Conservation (phyloP, 2,113 vertebrate species). For the Mesembrinibis cayennensis region DNA sequence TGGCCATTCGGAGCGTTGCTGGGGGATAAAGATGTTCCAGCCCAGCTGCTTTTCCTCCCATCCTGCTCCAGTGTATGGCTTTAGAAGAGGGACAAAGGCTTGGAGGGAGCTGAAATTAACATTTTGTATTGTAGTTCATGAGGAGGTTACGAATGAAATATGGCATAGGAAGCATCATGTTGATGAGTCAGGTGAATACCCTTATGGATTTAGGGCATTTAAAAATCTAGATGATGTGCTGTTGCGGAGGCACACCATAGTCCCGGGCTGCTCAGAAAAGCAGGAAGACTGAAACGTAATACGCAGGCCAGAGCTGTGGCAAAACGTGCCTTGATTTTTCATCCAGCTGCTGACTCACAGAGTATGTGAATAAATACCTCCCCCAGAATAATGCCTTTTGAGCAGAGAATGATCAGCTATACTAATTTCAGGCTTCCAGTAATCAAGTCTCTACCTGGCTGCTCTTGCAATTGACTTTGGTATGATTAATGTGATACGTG, state of each 20-base stretch:
- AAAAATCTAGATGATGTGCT: background rate
- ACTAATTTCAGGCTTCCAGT: conserved; percentile 24
- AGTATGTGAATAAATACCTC: background rate
- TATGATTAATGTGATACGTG: background rate
- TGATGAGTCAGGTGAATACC: background rate
- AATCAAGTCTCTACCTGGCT: conserved; percentile 44
- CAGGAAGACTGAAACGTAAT: background rate
- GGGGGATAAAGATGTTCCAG: background rate
- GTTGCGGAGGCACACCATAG: background rate
- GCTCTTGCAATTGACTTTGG: conserved; percentile 1
- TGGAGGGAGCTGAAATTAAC: background rate
- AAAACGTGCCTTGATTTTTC: background rate
- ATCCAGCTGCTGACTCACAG: background rate
- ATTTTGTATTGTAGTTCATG: background rate
- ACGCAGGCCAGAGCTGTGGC: background rate
- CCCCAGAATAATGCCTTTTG: background rate
- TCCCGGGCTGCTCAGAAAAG: background rate
- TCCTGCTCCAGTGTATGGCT: background rate
- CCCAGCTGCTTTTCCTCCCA: background rate
- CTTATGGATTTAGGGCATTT: background rate
- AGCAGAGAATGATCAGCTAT: background rate
- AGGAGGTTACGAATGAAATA: background rate
- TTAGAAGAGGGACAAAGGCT: background rate
- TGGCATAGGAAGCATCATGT: rapidly evolving
- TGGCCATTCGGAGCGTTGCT: background rate